Base-by-base conservation (phyloP, 2,797 vertebrate genomes). In the Pteropus rufus region DNA sequence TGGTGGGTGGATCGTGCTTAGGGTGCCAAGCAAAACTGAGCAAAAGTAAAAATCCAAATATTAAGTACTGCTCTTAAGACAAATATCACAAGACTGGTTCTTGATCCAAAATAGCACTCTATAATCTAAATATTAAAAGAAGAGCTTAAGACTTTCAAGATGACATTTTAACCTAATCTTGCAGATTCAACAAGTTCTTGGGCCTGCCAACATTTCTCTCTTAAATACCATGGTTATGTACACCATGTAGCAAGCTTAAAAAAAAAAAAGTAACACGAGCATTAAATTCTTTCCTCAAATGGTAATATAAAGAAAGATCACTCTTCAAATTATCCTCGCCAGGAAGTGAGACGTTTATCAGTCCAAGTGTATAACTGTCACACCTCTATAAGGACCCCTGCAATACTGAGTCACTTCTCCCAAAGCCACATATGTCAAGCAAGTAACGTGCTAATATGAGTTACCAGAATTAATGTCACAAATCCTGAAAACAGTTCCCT, bases 41-140 rank as follows among this genome's bases (percentile, higher is more conserved):
- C 49, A 34, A 46, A 79, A 91, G 70, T 60, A 56, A 89, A 96
- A 94, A 80, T n/a, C 9, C 24, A 79, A 85, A 92, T 83, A 73
- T 12, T 75, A 87, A 60, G n/a, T 76, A 80, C 7, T 81, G 52
- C 14, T 77, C 49, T 83, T 73, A 86, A 77, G 15, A n/a, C 21
- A 21, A 82, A 64, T 49, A n/a, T 58, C 49, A 62, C 49, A 73
- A 95, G 21, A 46, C 10, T 77, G 56, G 46, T n/a, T 88, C 44
- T 70, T 81, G 76, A 93, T 18, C 18, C 34, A 90, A 75, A 95
- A 88, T 10, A 76, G 54, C 14, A 73, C 23, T 93, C 18, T 31
- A 72, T 89, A 75, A 49, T 39, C 39, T 83, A 81, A 87, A 83
- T 39, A 54, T 29, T 81, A 69, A 85, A 62, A 75, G 39, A 26